Evolutionary conservation across 2,113 vertebrate genomes (phyloP).

Genomic region (Dromaius novaehollandiae): DNA sequence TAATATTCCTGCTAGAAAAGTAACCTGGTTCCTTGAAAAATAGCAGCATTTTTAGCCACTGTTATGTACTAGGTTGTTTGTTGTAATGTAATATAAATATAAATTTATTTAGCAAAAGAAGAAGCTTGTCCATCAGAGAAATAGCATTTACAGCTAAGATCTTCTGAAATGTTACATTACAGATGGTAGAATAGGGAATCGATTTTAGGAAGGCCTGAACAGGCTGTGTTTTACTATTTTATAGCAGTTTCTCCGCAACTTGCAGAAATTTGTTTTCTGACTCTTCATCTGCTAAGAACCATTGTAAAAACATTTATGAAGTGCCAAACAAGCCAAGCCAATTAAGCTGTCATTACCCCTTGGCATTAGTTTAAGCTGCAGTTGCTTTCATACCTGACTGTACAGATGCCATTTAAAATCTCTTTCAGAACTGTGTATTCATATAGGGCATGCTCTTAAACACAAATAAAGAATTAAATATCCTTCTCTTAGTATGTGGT

Average conservation of each 20-base stretch:
- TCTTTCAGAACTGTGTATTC: conserved; percentile 12
- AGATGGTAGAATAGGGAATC: conserved; percentile 20
- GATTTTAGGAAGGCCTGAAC: neutral
- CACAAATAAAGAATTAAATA: neutral
- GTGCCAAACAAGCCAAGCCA: conserved; percentile 1
- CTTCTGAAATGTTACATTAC: neutral
- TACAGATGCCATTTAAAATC: conserved; percentile 26
- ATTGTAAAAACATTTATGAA: conserved; percentile 42
- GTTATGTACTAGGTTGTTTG: neutral
- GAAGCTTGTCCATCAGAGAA: neutral
- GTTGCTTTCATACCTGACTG: neutral
- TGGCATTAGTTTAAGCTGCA: conserved; percentile 31
- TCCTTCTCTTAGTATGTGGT: neutral
- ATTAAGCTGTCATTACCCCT: conserved; percentile 35
- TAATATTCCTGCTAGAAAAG: neutral
- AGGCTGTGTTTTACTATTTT: neutral
- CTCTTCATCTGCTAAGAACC: conserved; percentile 24
- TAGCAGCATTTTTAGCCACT: neutral
- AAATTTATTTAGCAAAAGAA: neutral
- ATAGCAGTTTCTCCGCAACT: conserved; percentile 6
- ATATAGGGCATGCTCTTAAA: neutral
- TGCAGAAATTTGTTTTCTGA: conserved; percentile 47
- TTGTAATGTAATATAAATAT: neutral
- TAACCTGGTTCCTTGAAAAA: neutral
- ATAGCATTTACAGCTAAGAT: neutral